Conservation (phyloP, 2,888 invertebrate genomes). For the Biston stratarius region DNA sequence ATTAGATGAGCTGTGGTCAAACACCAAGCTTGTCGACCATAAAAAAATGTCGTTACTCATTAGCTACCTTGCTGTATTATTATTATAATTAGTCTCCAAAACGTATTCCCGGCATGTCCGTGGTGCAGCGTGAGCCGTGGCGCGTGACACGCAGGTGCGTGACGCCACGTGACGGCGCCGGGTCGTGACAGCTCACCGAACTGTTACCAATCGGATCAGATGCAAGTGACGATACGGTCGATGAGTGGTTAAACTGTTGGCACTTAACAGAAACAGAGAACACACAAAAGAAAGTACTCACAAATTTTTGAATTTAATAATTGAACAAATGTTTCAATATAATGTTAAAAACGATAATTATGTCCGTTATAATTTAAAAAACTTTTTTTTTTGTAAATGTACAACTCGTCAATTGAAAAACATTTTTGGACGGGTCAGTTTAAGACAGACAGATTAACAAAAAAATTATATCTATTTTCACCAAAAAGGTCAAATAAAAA, state of each 20-base stretch:
- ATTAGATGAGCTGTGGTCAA: too few species aligned
- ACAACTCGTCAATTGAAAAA: too few species aligned
- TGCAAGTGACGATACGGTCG: slow-evolving; percentile 1
- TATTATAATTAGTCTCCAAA: slow-evolving; percentile 10
- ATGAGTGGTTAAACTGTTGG: background rate
- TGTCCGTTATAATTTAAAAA: too few species aligned
- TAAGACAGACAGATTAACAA: too few species aligned
- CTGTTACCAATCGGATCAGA: slow-evolving; percentile 7
- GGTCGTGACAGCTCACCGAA: background rate
- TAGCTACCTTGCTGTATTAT: background rate
- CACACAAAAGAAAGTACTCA: background rate
- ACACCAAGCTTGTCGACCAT: too few species aligned
- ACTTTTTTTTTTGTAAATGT: too few species aligned
- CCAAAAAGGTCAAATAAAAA: too few species aligned
- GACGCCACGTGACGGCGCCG: slow-evolving; percentile 1
- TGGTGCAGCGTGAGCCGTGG: slow-evolving; percentile 2
- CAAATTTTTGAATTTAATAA: too few species aligned
- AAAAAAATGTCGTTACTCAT: background rate
- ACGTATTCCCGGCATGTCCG: slow-evolving; percentile 33
- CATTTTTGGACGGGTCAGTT: too few species aligned
- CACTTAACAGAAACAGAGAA: background rate
- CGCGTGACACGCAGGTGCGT: slow-evolving; percentile 34
- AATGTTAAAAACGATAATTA: too few species aligned
- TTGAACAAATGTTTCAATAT: too few species aligned
- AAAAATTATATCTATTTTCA: too few species aligned